A percentile compares a stretch with the other conserved stretches of the same genome.
Evolutionary conservation across 2,113 vertebrate species (phyloP).

Genomic region (Siniperca knerii): DNA sequence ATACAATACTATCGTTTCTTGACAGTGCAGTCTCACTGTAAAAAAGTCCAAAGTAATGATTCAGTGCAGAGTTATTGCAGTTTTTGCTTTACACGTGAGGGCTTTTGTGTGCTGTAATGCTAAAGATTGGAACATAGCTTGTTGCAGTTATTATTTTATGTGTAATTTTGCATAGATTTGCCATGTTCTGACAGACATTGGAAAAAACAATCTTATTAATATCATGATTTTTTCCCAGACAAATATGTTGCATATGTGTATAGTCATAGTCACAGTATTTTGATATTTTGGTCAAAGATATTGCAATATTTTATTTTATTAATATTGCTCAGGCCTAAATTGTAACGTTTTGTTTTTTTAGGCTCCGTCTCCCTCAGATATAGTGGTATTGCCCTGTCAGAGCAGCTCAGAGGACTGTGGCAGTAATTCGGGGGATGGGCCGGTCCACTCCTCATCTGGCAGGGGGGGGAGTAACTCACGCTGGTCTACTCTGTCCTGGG

Average conservation of each 20-base stretch:
- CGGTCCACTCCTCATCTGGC: conserved; percentile 48
- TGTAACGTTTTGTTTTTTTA: conserved; percentile 48
- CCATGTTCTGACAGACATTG: no score
- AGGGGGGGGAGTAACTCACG: conserved; percentile 72
- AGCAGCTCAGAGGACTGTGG: conserved; percentile 60
- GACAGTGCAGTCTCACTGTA: background rate
- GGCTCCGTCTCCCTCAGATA: conserved; percentile 74
- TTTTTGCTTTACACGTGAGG: background rate
- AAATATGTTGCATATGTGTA: background rate
- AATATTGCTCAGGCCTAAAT: background rate
- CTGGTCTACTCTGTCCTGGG: conserved; percentile 85
- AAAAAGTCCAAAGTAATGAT: background rate
- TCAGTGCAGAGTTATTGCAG: background rate
- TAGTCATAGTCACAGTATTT: background rate
- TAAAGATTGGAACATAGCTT: no score
- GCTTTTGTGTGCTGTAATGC: background rate
- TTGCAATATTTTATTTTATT: background rate
- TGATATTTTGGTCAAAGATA: background rate
- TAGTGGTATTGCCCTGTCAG: conserved; percentile 57
- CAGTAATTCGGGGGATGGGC: conserved; percentile 49
- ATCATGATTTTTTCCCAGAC: background rate
- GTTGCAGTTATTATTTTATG: no score
- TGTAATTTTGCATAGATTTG: no score
- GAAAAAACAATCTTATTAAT: no score
- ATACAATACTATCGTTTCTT: background rate